Evolutionary conservation across 2,888 invertebrate species (phyloP), one percentile per base, ranked within the genome.

Genomic region (Iphiclides podalirius): DNA sequence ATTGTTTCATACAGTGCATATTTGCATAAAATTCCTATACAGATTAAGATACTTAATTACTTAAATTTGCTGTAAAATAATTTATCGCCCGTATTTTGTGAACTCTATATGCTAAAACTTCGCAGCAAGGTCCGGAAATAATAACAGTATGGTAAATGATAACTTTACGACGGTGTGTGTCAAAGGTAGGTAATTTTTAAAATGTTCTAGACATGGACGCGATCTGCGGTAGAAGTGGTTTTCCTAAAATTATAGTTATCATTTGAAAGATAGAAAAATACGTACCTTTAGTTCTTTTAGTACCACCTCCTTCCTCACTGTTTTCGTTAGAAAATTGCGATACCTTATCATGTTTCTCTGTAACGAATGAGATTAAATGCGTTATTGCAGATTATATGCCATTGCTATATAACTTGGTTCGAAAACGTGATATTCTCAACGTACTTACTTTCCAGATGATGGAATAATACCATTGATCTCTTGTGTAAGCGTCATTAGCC

Each of bases 401-500:
- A n/a, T 37, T 34, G 39, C 9, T 20, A 42, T 41, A 48, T 36
- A 38, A 47, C 37, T 45, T 17, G 16, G 13, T 42, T 6, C n/a
- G 8, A 9, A 28, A 28, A 6, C 8, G 15, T 33, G 11, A 37
- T 14, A 35, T 17, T 16, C 8, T 17, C 4, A 43, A 39, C 36
- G 37, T 52, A 68, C 90, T 85, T 77, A 94, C 94, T 91, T 92
- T 92, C 95, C 95, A 95, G 53, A 93, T 85, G 64, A 95, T 93
- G 44, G 95, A 95, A 72, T 94, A 92, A 58, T 92, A 92, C 94
- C 94, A 95, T 76, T 95, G 95, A 87, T 95, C 94, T 72, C 95
- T 86, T n/a, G 93, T 91, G 69, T 95, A 94, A 35, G 92, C 91
- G 70, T 94, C 95, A 66, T 91, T 93, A 26, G 94, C 93, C 93